A percentile compares a stretch with the other conserved stretches of the same genome.
Evolutionary conservation across 2,888 invertebrate species (phyloP).

Genomic region (Ichneumoninae sp.): DNA sequence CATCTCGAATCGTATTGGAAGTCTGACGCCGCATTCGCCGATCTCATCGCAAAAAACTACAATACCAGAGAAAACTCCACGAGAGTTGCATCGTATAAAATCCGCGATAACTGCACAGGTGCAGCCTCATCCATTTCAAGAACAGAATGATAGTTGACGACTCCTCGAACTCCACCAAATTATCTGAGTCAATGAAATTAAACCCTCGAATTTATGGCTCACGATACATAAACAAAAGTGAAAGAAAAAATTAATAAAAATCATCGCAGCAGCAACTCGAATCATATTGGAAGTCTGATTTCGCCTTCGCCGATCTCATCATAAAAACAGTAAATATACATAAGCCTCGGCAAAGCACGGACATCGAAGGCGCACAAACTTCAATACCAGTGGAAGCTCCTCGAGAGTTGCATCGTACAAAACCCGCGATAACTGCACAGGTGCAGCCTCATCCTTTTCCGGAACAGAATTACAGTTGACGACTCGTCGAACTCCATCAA

Average conservation of each 20-base stretch:
- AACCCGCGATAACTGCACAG: constrained; percentile 17
- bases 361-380: too few species aligned
- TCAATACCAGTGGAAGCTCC: too few species aligned
- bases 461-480: constrained; percentile 57
- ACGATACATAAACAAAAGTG: too few species aligned
- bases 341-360: too few species aligned
- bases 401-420: background rate
- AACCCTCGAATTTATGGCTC: background rate
- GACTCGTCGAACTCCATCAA: too few species aligned
- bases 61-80: background rate
- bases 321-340: background rate
- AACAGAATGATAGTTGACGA: constrained; percentile 61
- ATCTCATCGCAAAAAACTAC: background rate
- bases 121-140: constrained; percentile 44
- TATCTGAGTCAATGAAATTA: constrained; percentile 9
- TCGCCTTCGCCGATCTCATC: constrained; percentile 3
- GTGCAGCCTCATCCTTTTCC: constrained; percentile 40
- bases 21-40: constrained; percentile 18
- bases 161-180: constrained; percentile 14
- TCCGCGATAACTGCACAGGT: constrained; percentile 36
- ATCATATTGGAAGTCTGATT: constrained; percentile 29
- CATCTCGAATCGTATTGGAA: constrained; percentile 9
- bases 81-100: background rate
- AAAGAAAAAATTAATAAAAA: background rate
- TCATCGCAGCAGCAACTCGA: background rate